A percentile compares a stretch with the other conserved stretches of the same genome.
Evolutionary conservation across 2,113 vertebrate genomes (phyloP).

Genomic region (Prochilodus magdalenae): DNA sequence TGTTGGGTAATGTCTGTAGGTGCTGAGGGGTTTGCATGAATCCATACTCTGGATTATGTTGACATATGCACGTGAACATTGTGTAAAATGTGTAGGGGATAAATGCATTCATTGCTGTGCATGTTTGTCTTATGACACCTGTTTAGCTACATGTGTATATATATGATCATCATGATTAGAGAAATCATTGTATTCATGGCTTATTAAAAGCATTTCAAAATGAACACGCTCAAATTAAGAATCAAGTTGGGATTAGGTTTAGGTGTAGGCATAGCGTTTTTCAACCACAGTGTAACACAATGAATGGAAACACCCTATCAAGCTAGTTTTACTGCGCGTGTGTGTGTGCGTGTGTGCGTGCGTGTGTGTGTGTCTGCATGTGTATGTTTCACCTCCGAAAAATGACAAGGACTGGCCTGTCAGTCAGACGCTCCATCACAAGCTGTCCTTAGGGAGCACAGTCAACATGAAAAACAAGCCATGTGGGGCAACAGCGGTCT

Average conservation of each 20-base stretch:
- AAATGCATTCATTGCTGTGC: neutral
- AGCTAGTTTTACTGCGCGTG: neutral
- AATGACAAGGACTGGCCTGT: conserved; percentile 61
- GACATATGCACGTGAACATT: neutral
- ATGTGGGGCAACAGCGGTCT: conserved; percentile 67
- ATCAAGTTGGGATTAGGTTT: no score
- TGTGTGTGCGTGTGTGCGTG: neutral
- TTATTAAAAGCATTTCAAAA: no score
- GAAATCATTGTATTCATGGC: no score
- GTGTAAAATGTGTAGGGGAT: neutral
- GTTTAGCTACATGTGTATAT: neutral
- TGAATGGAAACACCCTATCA: neutral
- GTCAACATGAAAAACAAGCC: conserved; percentile 73
- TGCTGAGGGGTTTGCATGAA: conserved; percentile 3
- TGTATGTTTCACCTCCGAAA: conserved; percentile 32
- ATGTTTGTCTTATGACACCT: neutral
- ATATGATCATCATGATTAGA: neutral
- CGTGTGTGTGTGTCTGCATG: neutral
- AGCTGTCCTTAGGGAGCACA: conserved; percentile 66
- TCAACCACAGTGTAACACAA: no score
- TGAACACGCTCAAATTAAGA: no score
- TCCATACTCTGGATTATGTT: neutral
- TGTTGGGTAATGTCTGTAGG: conserved; percentile 16
- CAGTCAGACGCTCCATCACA: conserved; percentile 75
- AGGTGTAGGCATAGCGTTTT: no score